Evolutionary conservation across 2,797 vertebrate species (phyloP), one percentile per base, ranked within the genome.

Genomic region (Tadarida brasiliensis): DNA sequence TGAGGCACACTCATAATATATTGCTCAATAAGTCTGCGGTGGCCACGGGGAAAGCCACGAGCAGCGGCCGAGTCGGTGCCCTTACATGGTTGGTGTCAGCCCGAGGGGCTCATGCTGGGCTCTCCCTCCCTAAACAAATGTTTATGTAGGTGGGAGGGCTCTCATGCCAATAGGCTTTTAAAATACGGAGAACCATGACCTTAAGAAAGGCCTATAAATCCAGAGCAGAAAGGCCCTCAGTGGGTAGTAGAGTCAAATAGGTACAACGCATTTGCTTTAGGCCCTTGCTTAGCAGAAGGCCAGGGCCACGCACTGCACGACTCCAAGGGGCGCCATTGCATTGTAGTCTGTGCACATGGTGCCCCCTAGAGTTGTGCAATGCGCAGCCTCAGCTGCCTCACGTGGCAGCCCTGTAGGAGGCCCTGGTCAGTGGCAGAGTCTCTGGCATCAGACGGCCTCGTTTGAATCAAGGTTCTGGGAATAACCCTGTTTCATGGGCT

Each of bases 1-100:
- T 33, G 61, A 95, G 96, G 85, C 88, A 9, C n/a, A 10, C 81
- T 96, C 76, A 16, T 97, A 92, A 95, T 96, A 71, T 88, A 57
- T 85, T 92, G 39, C 92, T 94, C 77, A 95, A 68, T 61, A 91
- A 87, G 94, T 71, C 96, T 92, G 91, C 0, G 0, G 30, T 74
- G 87, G 87, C 96, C 95, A 33, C 63, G 93, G 59, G 97, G 92
- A 95, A 47, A 93, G 93, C 51, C 73, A n/a, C n/a, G 17, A 81
- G n/a, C 76, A 11, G 71, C 5, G 2, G 89, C 83, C 0, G 7
- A 67, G 76, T 71, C 49, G 0, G 12, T 16, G 26, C n/a, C 91
- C 87, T 93, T 67, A 95, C 91, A n/a, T 2, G 80, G 93, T 51
- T 30, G 24, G 92, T 85, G 89, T 95, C 2, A 26, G 94, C 17